These are phyloP conservation scores for Drosophila sucinea DNA, from an alignment of 1,140 invertebrate genomes.

Conservation along the genomic window DNA sequence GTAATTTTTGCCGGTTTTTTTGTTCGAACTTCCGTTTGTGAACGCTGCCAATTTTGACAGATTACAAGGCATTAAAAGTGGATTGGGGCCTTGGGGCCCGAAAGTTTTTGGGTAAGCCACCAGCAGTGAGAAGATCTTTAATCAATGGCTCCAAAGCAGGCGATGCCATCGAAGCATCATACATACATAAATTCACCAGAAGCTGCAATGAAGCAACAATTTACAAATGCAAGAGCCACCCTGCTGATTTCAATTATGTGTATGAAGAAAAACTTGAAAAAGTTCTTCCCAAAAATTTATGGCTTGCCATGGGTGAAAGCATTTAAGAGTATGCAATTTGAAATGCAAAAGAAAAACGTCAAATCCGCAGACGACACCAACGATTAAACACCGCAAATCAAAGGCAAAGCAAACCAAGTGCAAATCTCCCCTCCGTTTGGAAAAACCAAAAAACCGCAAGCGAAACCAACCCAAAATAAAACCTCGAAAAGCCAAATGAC, in stretches of 20 bases:
- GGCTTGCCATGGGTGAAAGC: slow-evolving; percentile 53
- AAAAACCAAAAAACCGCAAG: slow-evolving; percentile 27
- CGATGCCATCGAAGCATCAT: slow-evolving; percentile 62
- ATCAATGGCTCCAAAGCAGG: slow-evolving; percentile 62
- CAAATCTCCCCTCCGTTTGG: slow-evolving; percentile 1
- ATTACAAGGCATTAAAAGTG: slow-evolving; percentile 68
- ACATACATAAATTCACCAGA: slow-evolving; percentile 29
- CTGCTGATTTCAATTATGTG: slow-evolving; percentile 76
- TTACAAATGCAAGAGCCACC: slow-evolving; percentile 50
- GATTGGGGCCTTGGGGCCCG: slow-evolving; percentile 19
- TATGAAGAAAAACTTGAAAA: slow-evolving; percentile 26
- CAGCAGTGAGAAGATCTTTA: slow-evolving; percentile 47
- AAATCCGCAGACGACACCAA: slow-evolving; percentile 66
- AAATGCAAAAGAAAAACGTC: slow-evolving; percentile 36
- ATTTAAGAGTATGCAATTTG: slow-evolving; percentile 51
- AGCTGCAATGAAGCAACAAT: slow-evolving; percentile 15
- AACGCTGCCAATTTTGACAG: slow-evolving; percentile 75
- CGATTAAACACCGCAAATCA: slow-evolving; percentile 77
- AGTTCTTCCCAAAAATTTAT: slow-evolving; percentile 55
- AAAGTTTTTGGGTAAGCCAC: slow-evolving; percentile 54
- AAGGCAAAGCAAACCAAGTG: slow-evolving; percentile 38
- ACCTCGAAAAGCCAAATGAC: slow-evolving; percentile 62
- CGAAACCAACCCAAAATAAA: slow-evolving; percentile 21
- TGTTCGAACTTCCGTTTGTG: slow-evolving; percentile 68
- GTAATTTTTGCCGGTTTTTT: slow-evolving; percentile 44